Evolutionary conservation across 2,797 vertebrate species (phyloP).

Genomic region (Leuciscus waleckii): DNA sequence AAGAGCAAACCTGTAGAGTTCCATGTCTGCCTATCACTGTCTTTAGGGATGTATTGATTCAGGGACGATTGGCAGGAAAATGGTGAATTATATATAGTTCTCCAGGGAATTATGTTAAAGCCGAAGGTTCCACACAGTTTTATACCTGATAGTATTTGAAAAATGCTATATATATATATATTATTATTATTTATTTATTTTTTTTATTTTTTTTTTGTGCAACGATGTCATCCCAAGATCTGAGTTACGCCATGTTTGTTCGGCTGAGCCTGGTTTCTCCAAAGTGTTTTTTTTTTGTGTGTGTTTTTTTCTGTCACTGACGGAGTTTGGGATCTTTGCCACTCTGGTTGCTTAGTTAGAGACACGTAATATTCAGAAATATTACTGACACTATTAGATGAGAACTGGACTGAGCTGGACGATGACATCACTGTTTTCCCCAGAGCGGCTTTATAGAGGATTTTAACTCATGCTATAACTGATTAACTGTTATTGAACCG

Average conservation of each 20-base stretch:
- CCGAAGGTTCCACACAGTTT: not conserved
- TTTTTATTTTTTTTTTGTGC: not conserved
- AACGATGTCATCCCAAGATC: not conserved
- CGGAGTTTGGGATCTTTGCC: not conserved
- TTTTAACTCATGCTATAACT: not conserved
- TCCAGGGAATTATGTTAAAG: not conserved
- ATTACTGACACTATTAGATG: not conserved
- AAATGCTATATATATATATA: not conserved
- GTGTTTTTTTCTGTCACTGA: not conserved
- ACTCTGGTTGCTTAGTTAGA: not conserved
- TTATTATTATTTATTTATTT: no score
- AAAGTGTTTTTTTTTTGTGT: not conserved
- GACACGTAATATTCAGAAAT: not conserved
- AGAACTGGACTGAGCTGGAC: not conserved
- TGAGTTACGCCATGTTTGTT: not conserved
- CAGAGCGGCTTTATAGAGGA: no score
- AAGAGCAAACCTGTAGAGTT: conserved; percentile 11
- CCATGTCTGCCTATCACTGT: conserved; percentile 24
- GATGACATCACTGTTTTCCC: no score
- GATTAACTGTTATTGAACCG: not conserved
- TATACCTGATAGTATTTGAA: not conserved
- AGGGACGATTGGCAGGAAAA: conserved; percentile 15
- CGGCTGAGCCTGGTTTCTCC: not conserved
- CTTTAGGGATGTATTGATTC: conserved; percentile 38
- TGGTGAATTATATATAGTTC: conserved; percentile 34